phyloP scores from a whole-genome alignment of 2,113 vertebrate genomes.

The Danionella cerebrum region DNA sequence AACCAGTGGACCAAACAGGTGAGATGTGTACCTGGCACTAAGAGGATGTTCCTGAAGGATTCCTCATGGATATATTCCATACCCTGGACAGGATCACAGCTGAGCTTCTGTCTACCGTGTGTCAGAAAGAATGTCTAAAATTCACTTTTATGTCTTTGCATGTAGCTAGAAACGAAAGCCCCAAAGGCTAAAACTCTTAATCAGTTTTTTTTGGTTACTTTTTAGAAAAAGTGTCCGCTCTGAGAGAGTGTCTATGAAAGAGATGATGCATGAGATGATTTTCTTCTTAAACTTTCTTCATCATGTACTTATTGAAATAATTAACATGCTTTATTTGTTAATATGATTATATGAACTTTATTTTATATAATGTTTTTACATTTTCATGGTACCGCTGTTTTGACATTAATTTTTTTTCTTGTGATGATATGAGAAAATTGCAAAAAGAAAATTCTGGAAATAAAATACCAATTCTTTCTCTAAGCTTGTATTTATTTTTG shows the following conservation, averaged over 20 bases:
- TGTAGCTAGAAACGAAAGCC: slow-evolving; percentile 61
- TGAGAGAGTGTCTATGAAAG: slow-evolving; percentile 59
- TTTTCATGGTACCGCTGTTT: slow-evolving; percentile 72
- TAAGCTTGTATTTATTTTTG: not conserved
- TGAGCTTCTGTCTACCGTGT: slow-evolving; percentile 43
- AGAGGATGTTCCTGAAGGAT: slow-evolving; percentile 18
- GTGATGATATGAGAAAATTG: slow-evolving; percentile 66
- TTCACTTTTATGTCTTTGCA: slow-evolving; percentile 69
- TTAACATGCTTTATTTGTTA: slow-evolving; percentile 71
- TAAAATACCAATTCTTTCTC: slow-evolving; percentile 70
- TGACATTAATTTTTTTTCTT: slow-evolving; percentile 63
- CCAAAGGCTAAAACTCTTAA: slow-evolving; percentile 58
- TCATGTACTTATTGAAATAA: slow-evolving; percentile 64
- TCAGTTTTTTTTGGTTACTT: slow-evolving; percentile 53
- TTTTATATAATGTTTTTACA: slow-evolving; percentile 80
- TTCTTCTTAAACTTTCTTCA: slow-evolving; percentile 62
- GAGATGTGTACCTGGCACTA: slow-evolving; percentile 7
- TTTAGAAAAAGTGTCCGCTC: slow-evolving; percentile 55
- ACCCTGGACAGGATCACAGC: slow-evolving; percentile 32
- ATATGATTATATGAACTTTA: slow-evolving; percentile 78
- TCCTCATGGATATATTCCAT: slow-evolving; percentile 53
- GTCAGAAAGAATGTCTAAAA: slow-evolving; percentile 66
- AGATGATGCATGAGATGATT: slow-evolving; percentile 72
- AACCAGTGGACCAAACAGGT: not conserved
- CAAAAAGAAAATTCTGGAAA: slow-evolving; percentile 62